A percentile compares a stretch with the other conserved stretches of the same genome.
These are phyloP conservation scores for Gobio gobio DNA, from an alignment of 2,113 vertebrate species.

Conservation along the genomic window DNA sequence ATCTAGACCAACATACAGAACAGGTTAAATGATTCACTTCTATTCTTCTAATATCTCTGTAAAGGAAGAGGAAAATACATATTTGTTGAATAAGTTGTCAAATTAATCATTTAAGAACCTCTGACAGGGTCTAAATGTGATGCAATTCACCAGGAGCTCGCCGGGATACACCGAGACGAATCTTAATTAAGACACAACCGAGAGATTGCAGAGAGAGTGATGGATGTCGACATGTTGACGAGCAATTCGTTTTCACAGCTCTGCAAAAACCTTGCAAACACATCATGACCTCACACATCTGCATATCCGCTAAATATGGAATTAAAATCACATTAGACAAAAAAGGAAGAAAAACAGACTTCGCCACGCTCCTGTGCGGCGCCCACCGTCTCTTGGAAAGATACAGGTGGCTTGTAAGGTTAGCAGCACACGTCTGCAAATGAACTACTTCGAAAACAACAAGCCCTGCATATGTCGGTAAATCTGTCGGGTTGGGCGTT, in stretches of 20 bases:
- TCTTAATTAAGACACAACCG: conserved; percentile 38
- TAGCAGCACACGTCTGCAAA: conserved; percentile 78
- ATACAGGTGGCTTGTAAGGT: conserved; percentile 82
- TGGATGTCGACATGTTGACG: conserved; percentile 31
- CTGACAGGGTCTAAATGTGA: neutral
- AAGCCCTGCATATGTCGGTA: conserved; percentile 79
- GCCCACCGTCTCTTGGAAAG: conserved; percentile 77
- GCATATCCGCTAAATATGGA: conserved; percentile 66
- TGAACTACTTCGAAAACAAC: conserved; percentile 72
- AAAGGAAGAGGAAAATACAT: neutral
- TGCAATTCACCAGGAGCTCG: neutral
- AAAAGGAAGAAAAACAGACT: conserved; percentile 71
- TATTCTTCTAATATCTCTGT: neutral
- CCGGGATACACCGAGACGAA: conserved; percentile 7
- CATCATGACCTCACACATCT: conserved; percentile 53
- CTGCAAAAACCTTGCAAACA: conserved; percentile 37
- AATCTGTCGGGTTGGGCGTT: conserved; percentile 82
- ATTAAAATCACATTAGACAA: conserved; percentile 50
- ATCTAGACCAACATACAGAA: neutral
- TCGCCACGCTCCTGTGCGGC: conserved; percentile 69
- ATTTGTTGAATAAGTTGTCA: conserved; percentile 21
- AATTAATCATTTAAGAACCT: neutral
- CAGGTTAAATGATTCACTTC: neutral
- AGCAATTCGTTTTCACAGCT: conserved; percentile 45
- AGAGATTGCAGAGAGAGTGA: conserved; percentile 19